Evolutionary conservation across 1,140 invertebrate species (phyloP), one percentile per base, ranked within the genome.

Genomic region (Ceratina japonica): DNA sequence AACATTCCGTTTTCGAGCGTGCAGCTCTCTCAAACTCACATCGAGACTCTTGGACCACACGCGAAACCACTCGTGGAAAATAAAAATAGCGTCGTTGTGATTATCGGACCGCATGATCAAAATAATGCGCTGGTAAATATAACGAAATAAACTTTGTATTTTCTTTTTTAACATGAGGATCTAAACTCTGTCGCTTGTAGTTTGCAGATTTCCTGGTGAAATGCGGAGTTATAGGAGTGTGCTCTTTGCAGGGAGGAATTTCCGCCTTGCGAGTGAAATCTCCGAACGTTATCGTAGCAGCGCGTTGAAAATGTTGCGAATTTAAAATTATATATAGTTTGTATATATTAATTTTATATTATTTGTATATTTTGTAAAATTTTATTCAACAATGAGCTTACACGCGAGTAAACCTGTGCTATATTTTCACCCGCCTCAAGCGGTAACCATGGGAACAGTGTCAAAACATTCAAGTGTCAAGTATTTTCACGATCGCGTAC

Each of bases 1-100:
- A 98, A 98, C 90, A 96, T 98, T 89, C 97, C 97, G 16, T 97
- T 96, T 90, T 95, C 94, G 58, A 96, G 95, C 58, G 95, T 97
- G 7, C 95, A 93, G 90, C 94, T 95, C 87, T 95, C 93, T 27
- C 94, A 95, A 81, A 92, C 93, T 90, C 91, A 94, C 84, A 86
- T 95, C 56, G 93, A 95, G 86, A 92, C 93, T 15, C 89, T 96
- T 0, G 94, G 95, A 20, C 92, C 94, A 2, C 94, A 96, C 80
- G 93, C 94, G n/a, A 92, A 92, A 56, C 90, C 91, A 81, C 85
- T 95, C 88, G 92, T 94, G 89, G 89, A 93, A 81, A 90, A 93
- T 92, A 91, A 93, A 91, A 89, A 94, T 49, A 95, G 95, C 86
- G 94, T 96, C 58, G 94, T 98, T 64, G 95, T 97, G 4, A 94